Base-by-base conservation (phyloP, 2,888 invertebrate species). In the Coecobrya sp. region DNA sequence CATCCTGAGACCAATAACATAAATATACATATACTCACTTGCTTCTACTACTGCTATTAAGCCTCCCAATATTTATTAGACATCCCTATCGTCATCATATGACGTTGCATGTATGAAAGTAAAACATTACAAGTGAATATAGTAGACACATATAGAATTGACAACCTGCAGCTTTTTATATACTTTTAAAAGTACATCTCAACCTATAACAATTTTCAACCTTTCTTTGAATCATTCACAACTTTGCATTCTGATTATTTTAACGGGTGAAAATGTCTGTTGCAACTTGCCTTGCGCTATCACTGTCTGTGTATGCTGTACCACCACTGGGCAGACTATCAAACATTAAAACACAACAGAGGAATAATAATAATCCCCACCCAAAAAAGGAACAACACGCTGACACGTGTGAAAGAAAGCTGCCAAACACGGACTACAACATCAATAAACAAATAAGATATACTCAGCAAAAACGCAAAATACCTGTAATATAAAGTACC, bases 401-500 rank as follows among this genome's bases (percentile, higher is more conserved):
- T 92, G 91, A 92, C 91, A 92, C 91, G 91, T 87, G 91, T 92
- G 91, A 92, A 92, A 92, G 91, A 92, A 92, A 92, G 76, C 91
- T 92, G 91, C 91, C 91, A 92, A 92, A 92, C 91, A 92, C 91
- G 91, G 91, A 84, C 59, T 82, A 76, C 87, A 87, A 92, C 91
- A 92, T 92, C 84, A 87, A 92, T 87, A 92, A 92, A 87, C 91
- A 92, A 92, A 92, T 92, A 87, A 82, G 91, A 87, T 81, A 36
- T 65, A 27, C 73, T 90, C 62, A 76, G 45, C 52, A 25, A 30
- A 45, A 82, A 62, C 11, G 30, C 27, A 76, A 88, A 89, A 76
- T 36, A 36, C 16, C 22, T 36, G 25, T 19, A 70, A n/a, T 62
- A 70, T 16, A 70, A 70, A 36, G 36, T 70, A 36, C 36, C 2